phyloP scores from a whole-genome alignment of 1,140 invertebrate species.

The Penaeus chinensis region DNA sequence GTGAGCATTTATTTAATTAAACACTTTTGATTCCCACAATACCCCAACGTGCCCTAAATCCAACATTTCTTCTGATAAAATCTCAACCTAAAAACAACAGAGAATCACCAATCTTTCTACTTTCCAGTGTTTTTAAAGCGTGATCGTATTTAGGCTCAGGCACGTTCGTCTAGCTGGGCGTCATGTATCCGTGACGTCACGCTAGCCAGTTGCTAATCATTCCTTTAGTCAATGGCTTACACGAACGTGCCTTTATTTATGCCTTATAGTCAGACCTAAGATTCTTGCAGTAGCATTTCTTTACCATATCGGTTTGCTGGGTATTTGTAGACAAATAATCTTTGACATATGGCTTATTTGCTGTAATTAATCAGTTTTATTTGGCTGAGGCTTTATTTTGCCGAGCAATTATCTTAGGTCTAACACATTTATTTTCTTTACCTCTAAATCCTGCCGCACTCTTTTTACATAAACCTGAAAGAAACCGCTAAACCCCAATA shows the following conservation, averaged over 20 bases:
- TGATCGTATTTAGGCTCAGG: too few relatives aligned
- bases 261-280: constrained; percentile 22
- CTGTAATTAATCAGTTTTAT: constrained; percentile 10
- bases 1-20: too few relatives aligned
- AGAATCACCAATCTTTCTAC: not conserved
- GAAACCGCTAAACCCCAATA: constrained; percentile 11
- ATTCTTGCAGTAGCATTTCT: constrained; percentile 24
- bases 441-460: not conserved
- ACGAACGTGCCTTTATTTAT: not conserved
- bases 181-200: not conserved
- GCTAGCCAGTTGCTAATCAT: not conserved
- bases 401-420: constrained; percentile 39
- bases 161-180: not conserved
- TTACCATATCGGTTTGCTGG: not conserved
- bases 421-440: constrained; percentile 27
- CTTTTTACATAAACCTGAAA: not conserved
- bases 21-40: too few relatives aligned
- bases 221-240: not conserved
- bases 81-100: too few relatives aligned
- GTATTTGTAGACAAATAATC: constrained; percentile 2
- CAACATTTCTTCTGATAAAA: too few relatives aligned
- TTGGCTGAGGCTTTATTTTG: not conserved
- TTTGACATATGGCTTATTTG: not conserved
- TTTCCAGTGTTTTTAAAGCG: constrained; percentile 13
- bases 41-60: too few relatives aligned